Evolutionary conservation across 30 jellyfish, hydroid and myxozoan species (phyloP).

Genomic region (Pseudorhiza aurosa): DNA sequence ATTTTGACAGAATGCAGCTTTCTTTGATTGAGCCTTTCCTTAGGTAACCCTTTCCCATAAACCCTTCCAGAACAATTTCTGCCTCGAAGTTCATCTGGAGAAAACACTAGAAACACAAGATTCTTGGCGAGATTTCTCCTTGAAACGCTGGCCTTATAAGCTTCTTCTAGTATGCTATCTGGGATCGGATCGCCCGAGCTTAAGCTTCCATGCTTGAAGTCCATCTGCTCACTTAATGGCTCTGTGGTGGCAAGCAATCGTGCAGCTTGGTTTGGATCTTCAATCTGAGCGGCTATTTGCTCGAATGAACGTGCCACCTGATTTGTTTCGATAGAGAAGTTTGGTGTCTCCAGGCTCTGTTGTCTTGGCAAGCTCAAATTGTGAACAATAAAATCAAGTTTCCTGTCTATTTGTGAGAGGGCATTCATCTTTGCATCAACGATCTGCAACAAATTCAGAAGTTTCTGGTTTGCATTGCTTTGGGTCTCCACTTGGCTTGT

Average conservation of each 20-base stretch:
- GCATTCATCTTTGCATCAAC: conserved; percentile 15
- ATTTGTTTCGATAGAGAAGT: conserved; percentile 28
- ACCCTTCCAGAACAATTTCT: conserved; percentile 71
- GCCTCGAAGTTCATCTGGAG: conserved; percentile 57
- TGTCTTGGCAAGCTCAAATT: conserved; percentile 52
- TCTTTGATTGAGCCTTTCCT: conserved; percentile 42
- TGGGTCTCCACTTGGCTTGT: conserved; percentile 6
- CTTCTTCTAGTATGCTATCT: conserved; percentile 31
- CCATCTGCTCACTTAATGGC: conserved; percentile 8
- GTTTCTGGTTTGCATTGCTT: conserved; percentile 16
- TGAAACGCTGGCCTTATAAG: conserved; percentile 28
- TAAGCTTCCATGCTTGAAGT: conserved; percentile 27
- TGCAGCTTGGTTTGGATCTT: conserved; percentile 13
- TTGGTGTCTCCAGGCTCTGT: conserved; percentile 12
- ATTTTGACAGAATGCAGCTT: conserved; percentile 38
- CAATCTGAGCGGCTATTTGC: conserved; percentile 48
- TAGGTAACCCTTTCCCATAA: conserved; percentile 46
- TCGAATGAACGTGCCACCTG: conserved; percentile 51
- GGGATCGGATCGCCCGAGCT: conserved; percentile 53
- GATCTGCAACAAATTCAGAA: conserved; percentile 15
- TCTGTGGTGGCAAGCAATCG: conserved; percentile 24
- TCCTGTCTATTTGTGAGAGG: conserved; percentile 40
- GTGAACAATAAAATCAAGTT: conserved; percentile 44
- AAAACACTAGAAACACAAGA: conserved; percentile 43
- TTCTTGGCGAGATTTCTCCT: conserved; percentile 66